Evolutionary conservation across 2,797 vertebrate species (phyloP), one percentile per base, ranked within the genome.

Genomic region (Molossus alvarezi): DNA sequence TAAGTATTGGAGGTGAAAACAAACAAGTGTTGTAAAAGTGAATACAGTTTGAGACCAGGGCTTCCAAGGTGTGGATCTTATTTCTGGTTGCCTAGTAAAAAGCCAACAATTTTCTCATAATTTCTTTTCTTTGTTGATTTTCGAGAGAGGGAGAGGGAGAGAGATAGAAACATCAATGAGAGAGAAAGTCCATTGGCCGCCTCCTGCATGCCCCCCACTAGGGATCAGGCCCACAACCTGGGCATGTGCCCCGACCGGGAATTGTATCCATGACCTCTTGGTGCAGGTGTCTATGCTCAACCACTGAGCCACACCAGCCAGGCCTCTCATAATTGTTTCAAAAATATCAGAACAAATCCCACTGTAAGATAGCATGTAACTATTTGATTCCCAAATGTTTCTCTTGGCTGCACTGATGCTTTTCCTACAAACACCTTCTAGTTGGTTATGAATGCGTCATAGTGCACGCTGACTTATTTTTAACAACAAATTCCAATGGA

Each of bases 1-100:
- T 23, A 45, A 79, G 73, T 71, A 76, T 45, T 72, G 23, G 71
- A 95, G 29, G 62, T 25, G 51, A 92, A 76, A 90, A 86, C 51
- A 96, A 94, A 90, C 69, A 79, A 95, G 41, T 62, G 20, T 41
- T 83, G 25, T 55, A 76, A 92, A 96, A 87, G 45, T 10, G 96
- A 97, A 94, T 57, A 65, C 13, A 77, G 1, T 81, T 77, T 71
- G 75, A 33, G 41, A 93, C 41, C 25, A 91, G 20, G 76, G 92
- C 6, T 87, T 89, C 33, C 0, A 23, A 94, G 37, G 4, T 58
- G 65, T 33, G 45, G 33, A n/a, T 64, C 58, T 76, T 73, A 6
- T 60, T 89, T 82, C 62, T 62, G 15, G 20, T 25, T 73, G 60
- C n/a, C 45, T 79, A 20, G 10, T 25, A 72, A 48, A 88, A 77